phyloP scores from a whole-genome alignment of 1,140 invertebrate genomes.

The Microplitis mediator region DNA sequence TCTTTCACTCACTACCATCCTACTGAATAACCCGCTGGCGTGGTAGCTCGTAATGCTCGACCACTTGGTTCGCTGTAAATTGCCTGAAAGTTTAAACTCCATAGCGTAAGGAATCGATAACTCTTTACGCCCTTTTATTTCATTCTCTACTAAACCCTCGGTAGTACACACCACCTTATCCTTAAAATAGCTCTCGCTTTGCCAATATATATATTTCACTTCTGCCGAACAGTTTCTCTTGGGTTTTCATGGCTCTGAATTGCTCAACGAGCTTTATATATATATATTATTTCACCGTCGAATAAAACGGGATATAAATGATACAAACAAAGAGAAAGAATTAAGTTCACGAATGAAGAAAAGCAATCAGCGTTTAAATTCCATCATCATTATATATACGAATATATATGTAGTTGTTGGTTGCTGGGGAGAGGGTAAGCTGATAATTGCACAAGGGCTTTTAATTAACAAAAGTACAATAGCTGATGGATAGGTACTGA shows the following conservation, averaged over 20 bases:
- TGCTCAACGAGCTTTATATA: no score
- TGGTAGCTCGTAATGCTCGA: constrained; percentile 16
- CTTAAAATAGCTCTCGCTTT: constrained; percentile 4
- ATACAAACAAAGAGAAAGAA: not conserved
- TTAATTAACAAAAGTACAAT: constrained; percentile 35
- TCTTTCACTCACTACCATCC: not conserved
- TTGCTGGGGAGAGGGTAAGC: not conserved
- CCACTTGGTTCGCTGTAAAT: constrained; percentile 25
- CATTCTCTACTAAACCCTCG: not conserved
- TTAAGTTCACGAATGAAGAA: not conserved
- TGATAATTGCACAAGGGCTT: constrained; percentile 29
- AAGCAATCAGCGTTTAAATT: no score
- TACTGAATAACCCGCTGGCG: not conserved
- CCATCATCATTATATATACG: no score
- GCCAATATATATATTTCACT: not conserved
- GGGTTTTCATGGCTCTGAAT: no score
- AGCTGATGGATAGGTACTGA: constrained; percentile 4
- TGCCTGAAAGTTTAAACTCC: constrained; percentile 25
- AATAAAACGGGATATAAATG: not conserved
- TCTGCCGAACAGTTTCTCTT: not conserved
- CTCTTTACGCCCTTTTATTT: constrained; percentile 20
- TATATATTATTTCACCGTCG: not conserved
- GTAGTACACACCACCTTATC: not conserved
- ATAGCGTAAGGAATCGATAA: constrained; percentile 17
- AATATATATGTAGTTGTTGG: no score